Evolutionary conservation across 92 coral and sea anemone genomes (phyloP).

Genomic region (Montipora capitata): DNA sequence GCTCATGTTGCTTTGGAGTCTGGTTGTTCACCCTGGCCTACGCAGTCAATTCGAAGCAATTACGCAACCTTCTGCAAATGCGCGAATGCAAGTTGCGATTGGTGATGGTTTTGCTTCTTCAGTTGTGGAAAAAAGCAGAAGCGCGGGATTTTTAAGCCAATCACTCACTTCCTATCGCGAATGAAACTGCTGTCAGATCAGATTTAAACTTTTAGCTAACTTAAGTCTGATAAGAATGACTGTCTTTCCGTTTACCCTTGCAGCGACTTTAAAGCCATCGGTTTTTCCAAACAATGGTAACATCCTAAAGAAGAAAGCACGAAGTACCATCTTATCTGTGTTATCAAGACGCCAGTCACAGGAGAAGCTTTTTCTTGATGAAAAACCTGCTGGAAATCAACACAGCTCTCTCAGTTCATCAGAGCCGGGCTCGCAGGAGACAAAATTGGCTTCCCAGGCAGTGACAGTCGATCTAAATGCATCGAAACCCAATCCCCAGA

Average conservation of each 20-base stretch:
- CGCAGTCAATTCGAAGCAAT: no score
- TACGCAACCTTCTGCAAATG: no score
- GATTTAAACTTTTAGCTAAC: neutral
- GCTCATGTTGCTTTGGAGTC: no score
- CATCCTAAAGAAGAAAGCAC: conserved; percentile 85
- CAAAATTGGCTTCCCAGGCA: conserved; percentile 41
- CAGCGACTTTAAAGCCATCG: conserved; percentile 48
- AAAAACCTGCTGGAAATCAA: conserved; percentile 47
- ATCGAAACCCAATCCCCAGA: conserved; percentile 18
- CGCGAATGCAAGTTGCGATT: no score
- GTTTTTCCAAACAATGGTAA: conserved; percentile 39
- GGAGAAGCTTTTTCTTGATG: conserved; percentile 70
- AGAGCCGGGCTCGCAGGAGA: conserved; percentile 43
- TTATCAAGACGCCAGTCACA: conserved; percentile 86
- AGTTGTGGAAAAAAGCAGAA: no score
- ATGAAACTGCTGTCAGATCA: no score
- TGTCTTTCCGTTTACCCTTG: neutral
- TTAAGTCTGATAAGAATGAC: neutral
- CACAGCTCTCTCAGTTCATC: conserved; percentile 22
- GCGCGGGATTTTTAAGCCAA: no score
- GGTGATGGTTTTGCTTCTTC: no score
- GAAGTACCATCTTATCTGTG: conserved; percentile 85
- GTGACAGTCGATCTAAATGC: conserved; percentile 1
- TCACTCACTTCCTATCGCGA: no score
- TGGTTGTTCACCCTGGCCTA: no score